Base-by-base conservation (phyloP, 2,113 vertebrate species). In the Bujurquina vittata region DNA sequence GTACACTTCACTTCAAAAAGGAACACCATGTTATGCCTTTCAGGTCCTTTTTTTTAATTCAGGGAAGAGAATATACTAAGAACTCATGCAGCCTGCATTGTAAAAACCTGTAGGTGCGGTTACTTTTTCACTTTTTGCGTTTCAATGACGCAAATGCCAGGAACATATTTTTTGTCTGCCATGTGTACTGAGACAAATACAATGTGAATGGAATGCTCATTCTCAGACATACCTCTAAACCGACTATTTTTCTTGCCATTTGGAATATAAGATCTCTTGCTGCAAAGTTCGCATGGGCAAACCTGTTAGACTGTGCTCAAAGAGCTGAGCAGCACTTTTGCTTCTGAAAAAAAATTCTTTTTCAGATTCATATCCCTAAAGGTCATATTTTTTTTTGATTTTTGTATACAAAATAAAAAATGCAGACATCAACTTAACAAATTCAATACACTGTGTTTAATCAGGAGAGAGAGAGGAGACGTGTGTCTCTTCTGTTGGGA, bases 381-480 rank as follows among this genome's bases (percentile, higher is more conserved):
- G 6, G 65, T 20, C 26, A 43, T 9, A 9, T 85, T 52, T 6
- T 31, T 59, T 52, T 22, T 15, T 11, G 14, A 14, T 54, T 58
- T 35, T 17, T 46, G 2, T 58, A 65, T n/a, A 69, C 3, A 75
- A 58, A 52, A 9, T 20, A 76, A 49, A 26, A 0, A 72, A 75
- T 0, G 5, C 20, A 52, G 12, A 54, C 29, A 55, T 49, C 2
- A 61, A 76, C 43, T 83, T 23, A 33, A 58, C 33, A 83, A 75
- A 89, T 93, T 57, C 81, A 40, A 29, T 3, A 49, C 0, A 67
- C 63, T 29, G 40, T 0, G 4, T 18, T 33, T 91, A 69, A 43
- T 49, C 61, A 80, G 65, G 75, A 62, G 65, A 80, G 23, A 81
- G 43, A 89, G 69, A 88, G 54, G 77, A 77, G 59, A 82, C 90